These are phyloP conservation scores for Pemphredon lugubris DNA, from an alignment of 2,888 invertebrate genomes.

Conservation along the genomic window DNA sequence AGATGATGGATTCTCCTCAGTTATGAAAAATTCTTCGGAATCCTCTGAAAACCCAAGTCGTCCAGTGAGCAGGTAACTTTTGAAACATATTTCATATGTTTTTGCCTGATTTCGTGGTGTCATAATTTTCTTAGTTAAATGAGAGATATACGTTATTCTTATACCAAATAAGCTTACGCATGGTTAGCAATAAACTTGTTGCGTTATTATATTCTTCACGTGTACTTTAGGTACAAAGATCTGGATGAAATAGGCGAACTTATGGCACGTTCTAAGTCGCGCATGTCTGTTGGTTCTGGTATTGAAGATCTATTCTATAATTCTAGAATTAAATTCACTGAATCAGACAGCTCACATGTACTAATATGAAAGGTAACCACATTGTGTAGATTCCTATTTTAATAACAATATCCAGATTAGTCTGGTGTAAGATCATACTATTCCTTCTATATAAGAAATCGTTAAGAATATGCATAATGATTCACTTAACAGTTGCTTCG, in stretches of 20 bases:
- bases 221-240: constrained; percentile 81
- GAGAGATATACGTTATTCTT: too few relatives aligned
- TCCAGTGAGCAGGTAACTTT: constrained; percentile 79
- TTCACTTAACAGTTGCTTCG: constrained; percentile 13
- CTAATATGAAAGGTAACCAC: constrained; percentile 68
- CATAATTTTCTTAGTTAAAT: too few relatives aligned
- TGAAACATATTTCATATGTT: neutral
- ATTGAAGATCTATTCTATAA: constrained; percentile 77
- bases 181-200: too few relatives aligned
- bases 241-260: constrained; percentile 82
- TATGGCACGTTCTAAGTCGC: constrained; percentile 77
- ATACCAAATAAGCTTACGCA: too few relatives aligned
- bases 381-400: constrained; percentile 24
- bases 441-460: constrained; percentile 11
- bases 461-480: constrained; percentile 17
- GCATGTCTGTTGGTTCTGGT: constrained; percentile 76
- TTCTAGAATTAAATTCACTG: constrained; percentile 75
- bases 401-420: constrained; percentile 20
- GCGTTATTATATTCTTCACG: too few relatives aligned
- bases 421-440: constrained; percentile 12
- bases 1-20: constrained; percentile 74
- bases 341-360: constrained; percentile 74
- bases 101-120: neutral
- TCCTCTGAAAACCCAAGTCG: constrained; percentile 80
- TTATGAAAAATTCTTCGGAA: constrained; percentile 75